A percentile compares a stretch with the other conserved stretches of the same genome.
Conservation (phyloP, 2,113 vertebrate genomes). For the Lontra canadensis region DNA sequence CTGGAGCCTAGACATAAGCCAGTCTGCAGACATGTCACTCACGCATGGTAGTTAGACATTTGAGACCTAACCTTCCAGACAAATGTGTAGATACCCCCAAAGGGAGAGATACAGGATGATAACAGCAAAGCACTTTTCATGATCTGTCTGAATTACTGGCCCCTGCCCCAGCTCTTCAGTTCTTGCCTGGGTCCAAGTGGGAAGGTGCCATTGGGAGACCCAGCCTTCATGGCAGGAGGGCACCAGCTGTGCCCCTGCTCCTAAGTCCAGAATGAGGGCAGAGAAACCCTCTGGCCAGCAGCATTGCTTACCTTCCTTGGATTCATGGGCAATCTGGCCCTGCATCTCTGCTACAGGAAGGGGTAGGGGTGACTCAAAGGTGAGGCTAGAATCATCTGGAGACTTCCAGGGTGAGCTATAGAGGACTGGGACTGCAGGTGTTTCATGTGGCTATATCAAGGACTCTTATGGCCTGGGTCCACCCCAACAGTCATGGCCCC, state of each 20-base stretch:
- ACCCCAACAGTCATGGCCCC: no score
- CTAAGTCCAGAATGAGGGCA: not conserved
- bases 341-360: not conserved
- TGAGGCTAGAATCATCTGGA: not conserved
- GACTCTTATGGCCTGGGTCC: not conserved
- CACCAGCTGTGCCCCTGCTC: not conserved
- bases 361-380: not conserved
- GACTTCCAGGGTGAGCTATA: not conserved
- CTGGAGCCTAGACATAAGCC: no score
- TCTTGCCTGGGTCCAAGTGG: not conserved
- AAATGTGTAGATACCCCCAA: not conserved
- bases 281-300: not conserved
- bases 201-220: not conserved
- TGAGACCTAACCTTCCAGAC: not conserved
- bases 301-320: not conserved
- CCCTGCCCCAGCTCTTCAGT: not conserved
- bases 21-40: not conserved
- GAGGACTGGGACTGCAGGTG: not conserved
- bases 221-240: not conserved
- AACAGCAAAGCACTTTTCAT: no score
- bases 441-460: not conserved
- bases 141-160: not conserved
- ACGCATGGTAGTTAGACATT: not conserved
- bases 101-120: not conserved
- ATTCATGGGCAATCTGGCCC: not conserved